phyloP scores from a whole-genome alignment of 2,113 vertebrate species.

The Thunnus thynnus region DNA sequence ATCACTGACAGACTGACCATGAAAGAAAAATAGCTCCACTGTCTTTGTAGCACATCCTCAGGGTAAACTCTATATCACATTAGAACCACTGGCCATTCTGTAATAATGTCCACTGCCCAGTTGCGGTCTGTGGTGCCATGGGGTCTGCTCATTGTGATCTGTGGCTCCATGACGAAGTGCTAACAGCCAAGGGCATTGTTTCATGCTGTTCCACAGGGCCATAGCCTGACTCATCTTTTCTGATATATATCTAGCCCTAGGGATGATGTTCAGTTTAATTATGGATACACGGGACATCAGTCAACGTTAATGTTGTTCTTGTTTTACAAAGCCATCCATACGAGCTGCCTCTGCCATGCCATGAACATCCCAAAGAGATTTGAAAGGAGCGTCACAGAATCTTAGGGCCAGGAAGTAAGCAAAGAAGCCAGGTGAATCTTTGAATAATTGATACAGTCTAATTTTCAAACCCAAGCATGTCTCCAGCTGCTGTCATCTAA shows the following conservation, averaged over 20 bases:
- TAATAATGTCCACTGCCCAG: slow-evolving; percentile 73
- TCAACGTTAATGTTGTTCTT: slow-evolving; percentile 73
- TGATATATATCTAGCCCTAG: slow-evolving; percentile 64
- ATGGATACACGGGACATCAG: slow-evolving; percentile 70
- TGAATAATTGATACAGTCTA: slow-evolving; percentile 71
- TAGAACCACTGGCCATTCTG: slow-evolving; percentile 63
- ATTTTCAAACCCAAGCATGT: slow-evolving; percentile 63
- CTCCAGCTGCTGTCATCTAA: slow-evolving; percentile 65
- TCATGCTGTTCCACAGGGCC: slow-evolving; percentile 64
- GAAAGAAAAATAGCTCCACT: slow-evolving; percentile 57
- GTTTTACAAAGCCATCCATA: slow-evolving; percentile 68
- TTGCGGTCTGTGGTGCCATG: slow-evolving; percentile 71
- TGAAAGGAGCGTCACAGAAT: slow-evolving; percentile 21
- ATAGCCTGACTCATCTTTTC: slow-evolving; percentile 67
- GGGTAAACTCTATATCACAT: slow-evolving; percentile 66
- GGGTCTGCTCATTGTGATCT: slow-evolving; percentile 67
- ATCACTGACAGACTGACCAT: slow-evolving; percentile 61
- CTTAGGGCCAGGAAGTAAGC: slow-evolving; percentile 46
- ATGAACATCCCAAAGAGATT: slow-evolving; percentile 49
- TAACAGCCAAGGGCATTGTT: slow-evolving; percentile 74
- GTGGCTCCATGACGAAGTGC: slow-evolving; percentile 61
- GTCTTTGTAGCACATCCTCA: slow-evolving; percentile 54
- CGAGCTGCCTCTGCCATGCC: slow-evolving; percentile 32
- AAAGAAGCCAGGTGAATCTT: slow-evolving; percentile 65
- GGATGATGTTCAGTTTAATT: slow-evolving; percentile 79